Base-by-base conservation (phyloP, 2,888 invertebrate genomes). In the Callyntrura guangdongensis region DNA sequence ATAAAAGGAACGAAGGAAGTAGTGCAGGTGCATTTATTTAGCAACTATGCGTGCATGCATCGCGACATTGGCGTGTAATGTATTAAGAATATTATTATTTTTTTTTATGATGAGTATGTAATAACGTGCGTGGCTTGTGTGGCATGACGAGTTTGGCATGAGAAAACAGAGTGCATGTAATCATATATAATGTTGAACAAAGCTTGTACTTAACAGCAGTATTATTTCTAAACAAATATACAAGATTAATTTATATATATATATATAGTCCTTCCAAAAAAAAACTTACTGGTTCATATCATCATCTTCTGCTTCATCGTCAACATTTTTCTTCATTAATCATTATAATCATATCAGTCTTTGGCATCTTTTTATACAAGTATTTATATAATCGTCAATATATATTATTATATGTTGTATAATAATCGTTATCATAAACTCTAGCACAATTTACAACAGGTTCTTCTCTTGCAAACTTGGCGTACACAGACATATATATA, bases 351-450 rank as follows among this genome's bases (percentile, higher is more conserved):
- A 83, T 90, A 90, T 91, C 91, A 91, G 91, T 91, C 91, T 91
- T 91, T 91, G 91, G 91, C 91, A 91, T 87, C 87, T 91, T 91
- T 91, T 90, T 90, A 89, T 90, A 92, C 90, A 92, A 88, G 84
- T 74, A 53, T 74, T 36, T 64, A 59, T 87, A 87, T 72, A 82
- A 86, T 67, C 47, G 61, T 90, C 45, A 56, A 22, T 86, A 91
- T 86, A 74, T 89, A 79, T 79, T 77, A 56, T 69, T 86, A 83
- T 87, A 12, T 25, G 11, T 27, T 69, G 12, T 36, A 72, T 47
- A 47, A 72, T 45, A 36, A 27, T 17, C 14, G n/a, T 11, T 14
- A 72, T 72, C 45, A 47, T 53, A 84, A 59, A 86, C 56, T 81
- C 56, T 89, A 72, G 59, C 72, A 86, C 83, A 90, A 90, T 90